Percentiles rank a stretch among this genome's conserved stretches.
Evolutionary conservation across 2,113 vertebrate species (phyloP).

Genomic region (Gymnorhina tibicen): DNA sequence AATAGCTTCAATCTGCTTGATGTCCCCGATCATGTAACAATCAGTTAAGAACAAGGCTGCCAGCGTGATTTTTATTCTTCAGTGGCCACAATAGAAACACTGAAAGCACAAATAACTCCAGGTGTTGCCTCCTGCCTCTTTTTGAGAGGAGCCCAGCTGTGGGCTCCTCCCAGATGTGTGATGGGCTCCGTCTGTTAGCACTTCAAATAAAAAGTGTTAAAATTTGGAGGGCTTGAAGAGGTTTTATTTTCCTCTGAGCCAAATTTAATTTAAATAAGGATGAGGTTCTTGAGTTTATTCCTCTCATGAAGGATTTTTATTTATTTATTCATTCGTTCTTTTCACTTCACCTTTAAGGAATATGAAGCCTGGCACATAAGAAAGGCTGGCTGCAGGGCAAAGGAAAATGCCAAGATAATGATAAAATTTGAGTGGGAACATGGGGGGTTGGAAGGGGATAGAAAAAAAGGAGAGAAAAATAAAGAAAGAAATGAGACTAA

Average conservation of each 20-base stretch:
- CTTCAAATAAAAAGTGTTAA: neutral
- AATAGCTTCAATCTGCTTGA: neutral
- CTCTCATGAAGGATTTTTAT: neutral
- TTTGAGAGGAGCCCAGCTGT: neutral
- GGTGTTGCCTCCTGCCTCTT: neutral
- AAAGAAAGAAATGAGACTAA: fast-evolving
- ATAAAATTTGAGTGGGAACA: neutral
- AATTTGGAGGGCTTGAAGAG: neutral
- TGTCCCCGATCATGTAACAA: neutral
- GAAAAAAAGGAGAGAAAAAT: neutral
- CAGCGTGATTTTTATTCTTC: neutral
- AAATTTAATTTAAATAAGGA: neutral
- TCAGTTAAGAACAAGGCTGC: neutral
- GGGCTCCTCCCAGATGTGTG: neutral
- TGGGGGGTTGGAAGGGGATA: neutral
- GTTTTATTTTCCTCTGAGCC: neutral
- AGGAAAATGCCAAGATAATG: neutral
- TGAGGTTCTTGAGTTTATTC: neutral
- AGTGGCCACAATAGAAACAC: neutral
- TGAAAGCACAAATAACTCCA: neutral
- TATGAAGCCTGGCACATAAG: neutral
- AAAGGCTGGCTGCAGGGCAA: neutral
- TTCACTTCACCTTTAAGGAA: neutral
- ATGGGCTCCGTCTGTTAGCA: neutral
- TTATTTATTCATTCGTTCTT: neutral